Evolutionary conservation across 1,140 invertebrate species (phyloP).

Genomic region (Cephus cinctus): DNA sequence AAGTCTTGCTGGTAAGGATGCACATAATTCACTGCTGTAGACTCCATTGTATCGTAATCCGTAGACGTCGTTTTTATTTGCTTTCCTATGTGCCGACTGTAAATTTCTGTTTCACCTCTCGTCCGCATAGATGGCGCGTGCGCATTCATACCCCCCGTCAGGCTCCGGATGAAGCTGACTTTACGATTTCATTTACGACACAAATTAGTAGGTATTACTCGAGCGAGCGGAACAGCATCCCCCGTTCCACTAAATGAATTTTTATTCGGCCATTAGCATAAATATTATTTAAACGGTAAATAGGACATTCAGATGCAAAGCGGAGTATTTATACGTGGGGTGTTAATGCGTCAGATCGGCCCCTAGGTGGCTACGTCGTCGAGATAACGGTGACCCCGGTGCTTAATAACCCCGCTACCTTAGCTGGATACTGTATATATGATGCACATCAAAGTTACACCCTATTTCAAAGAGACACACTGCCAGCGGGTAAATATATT

Average conservation of each 20-base stretch:
- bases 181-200: constrained; percentile 25
- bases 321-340: constrained; percentile 20
- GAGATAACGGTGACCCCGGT: constrained; percentile 19
- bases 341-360: constrained; percentile 18
- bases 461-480: no score
- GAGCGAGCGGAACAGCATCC: constrained; percentile 10
- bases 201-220: constrained; percentile 21
- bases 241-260: constrained; percentile 25
- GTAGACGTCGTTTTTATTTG: no score
- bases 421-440: constrained; percentile 1
- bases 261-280: constrained; percentile 26
- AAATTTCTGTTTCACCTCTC: no score
- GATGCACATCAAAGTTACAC: no score
- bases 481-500: no score
- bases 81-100: no score
- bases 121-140: no score
- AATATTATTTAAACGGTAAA: constrained; percentile 28
- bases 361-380: constrained; percentile 10
- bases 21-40: no score
- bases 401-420: constrained; percentile 10
- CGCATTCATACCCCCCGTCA: no score
- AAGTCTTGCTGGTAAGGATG: no score
- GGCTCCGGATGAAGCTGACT: constrained; percentile 10
- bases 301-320: constrained; percentile 24
- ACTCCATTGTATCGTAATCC: no score